phyloP scores from a whole-genome alignment of 1,140 invertebrate genomes.

The Calephelis nemesis region DNA sequence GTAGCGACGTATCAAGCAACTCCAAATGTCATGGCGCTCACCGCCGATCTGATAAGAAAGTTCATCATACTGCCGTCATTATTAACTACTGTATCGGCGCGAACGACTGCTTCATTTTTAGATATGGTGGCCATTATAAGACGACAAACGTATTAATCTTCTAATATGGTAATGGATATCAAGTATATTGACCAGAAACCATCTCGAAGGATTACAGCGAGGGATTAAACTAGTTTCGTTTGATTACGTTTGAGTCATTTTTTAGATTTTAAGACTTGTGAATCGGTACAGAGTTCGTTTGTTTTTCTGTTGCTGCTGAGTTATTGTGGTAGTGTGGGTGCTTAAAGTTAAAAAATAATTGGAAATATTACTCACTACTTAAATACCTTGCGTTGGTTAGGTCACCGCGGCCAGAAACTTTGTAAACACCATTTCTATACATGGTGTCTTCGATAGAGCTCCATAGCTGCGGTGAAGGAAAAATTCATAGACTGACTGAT shows the following conservation, averaged over 20 bases:
- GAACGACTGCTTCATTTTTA: slow-evolving; percentile 67
- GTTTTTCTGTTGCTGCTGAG: too few species aligned
- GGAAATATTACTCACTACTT: too few species aligned
- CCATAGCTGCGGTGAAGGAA: too few species aligned
- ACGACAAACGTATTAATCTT: slow-evolving; percentile 27
- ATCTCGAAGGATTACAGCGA: slow-evolving; percentile 1
- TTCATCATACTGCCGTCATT: slow-evolving; percentile 69
- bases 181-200: slow-evolving; percentile 8
- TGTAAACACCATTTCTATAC: too few species aligned
- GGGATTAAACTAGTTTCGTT: slow-evolving; percentile 9
- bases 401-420: too few species aligned
- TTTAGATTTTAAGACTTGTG: neutral
- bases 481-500: too few species aligned
- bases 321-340: too few species aligned
- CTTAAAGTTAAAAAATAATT: too few species aligned
- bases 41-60: slow-evolving; percentile 59
- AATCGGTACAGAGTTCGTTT: too few species aligned
- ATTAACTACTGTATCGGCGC: slow-evolving; percentile 62
- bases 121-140: slow-evolving; percentile 49
- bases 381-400: too few species aligned
- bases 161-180: slow-evolving; percentile 2
- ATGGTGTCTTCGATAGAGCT: too few species aligned
- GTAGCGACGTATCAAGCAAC: slow-evolving; percentile 39
- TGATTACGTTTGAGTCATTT: slow-evolving; percentile 7
- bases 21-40: slow-evolving; percentile 68